Conservation (phyloP, 2,888 invertebrate genomes). For the Periphyllus acericola region DNA sequence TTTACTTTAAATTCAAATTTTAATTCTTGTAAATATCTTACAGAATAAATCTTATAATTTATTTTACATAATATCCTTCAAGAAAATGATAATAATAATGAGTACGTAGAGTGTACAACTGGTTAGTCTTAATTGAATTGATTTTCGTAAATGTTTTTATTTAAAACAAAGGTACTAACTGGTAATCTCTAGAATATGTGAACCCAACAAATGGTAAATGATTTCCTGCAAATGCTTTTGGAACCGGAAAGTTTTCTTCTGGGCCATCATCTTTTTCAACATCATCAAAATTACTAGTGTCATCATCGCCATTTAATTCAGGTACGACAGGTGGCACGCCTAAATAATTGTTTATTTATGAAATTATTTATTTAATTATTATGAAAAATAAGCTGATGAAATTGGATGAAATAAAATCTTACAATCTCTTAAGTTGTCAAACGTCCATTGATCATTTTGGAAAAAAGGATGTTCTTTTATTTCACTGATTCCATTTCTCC, state of each 20-base stretch:
- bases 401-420: slow-evolving; percentile 65
- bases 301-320: slow-evolving; percentile 93
- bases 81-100: no score
- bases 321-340: slow-evolving; percentile 95
- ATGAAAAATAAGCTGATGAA: neutral
- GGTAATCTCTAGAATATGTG: slow-evolving; percentile 95
- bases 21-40: no score
- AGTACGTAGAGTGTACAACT: no score
- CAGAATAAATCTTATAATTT: no score
- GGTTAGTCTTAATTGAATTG: no score
- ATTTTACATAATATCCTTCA: no score
- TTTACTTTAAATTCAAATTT: neutral
- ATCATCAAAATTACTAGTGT: slow-evolving; percentile 98
- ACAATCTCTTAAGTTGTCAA: slow-evolving; percentile 93
- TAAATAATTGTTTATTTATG: slow-evolving; percentile 63
- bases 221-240: slow-evolving; percentile 98
- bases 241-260: slow-evolving; percentile 94
- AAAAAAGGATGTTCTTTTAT: slow-evolving; percentile 96
- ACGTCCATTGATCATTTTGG: slow-evolving; percentile 96
- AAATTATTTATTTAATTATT: neutral
- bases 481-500: slow-evolving; percentile 91
- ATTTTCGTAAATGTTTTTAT: no score
- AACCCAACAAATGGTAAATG: slow-evolving; percentile 99
- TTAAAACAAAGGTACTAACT: slow-evolving; percentile 67
- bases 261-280: slow-evolving; percentile 93